Evolutionary conservation across 2,113 vertebrate genomes (phyloP), one percentile per base, ranked within the genome.

Genomic region (Sylvia atricapilla): DNA sequence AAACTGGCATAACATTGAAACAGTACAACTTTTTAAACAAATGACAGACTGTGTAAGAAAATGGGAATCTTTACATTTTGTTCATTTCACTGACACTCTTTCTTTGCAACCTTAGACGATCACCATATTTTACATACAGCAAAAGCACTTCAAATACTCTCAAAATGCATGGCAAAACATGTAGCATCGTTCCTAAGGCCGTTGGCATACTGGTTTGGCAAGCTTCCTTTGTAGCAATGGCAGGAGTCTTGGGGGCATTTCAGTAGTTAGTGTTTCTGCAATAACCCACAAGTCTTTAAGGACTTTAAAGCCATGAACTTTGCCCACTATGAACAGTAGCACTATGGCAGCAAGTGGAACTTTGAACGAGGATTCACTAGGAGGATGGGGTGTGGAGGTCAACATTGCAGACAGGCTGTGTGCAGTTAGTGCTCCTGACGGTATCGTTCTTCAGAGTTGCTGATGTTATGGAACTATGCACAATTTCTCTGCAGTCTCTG

Each of bases 371-470:
- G 35, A 56, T 74, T 59, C 30, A 30, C 12, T 25, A 10, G 53
- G 27, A 35, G 10, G 15, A 22, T 11, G 23, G 6, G 31, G 21
- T 11, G 18, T 6, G 23, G 43, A 80, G 46, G 25, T 56, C 60
- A 80, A 79, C 86, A 68, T 1, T 1, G 46, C 49, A 46, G 35
- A 30, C 37, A 7, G 44, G 13, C 31, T 44, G 6, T 6, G 10
- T 19, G 46, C 55, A 88, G 75, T n/a, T n/a, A 31, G n/a, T 9
- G 20, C 9, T 76, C 16, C 53, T 13, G 37, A 46, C n/a, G 25
- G 22, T 37, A 50, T 13, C 2, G 0, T n/a, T 86, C 49, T 44
- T 49, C 20, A n/a, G 41, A 31, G 10, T 1, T 55, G 53, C 33
- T 50, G 59, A 11, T 56, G 53, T 55, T 58, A 22, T 4, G 2